Evolutionary conservation across 2,888 invertebrate species (phyloP).

Genomic region (Tortrix viridana): DNA sequence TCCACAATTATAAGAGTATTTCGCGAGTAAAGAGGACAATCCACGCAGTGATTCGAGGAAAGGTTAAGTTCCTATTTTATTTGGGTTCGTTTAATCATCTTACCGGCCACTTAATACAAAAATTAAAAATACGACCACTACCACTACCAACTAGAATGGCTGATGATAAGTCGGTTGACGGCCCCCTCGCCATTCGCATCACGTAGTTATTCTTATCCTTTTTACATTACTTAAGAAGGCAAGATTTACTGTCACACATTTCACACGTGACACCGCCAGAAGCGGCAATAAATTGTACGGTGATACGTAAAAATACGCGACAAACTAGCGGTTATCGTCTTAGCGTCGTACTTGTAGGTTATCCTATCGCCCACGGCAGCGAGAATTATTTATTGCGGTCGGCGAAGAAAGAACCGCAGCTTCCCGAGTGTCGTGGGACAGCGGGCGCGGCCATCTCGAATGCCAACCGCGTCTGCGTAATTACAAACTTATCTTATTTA

Average conservation of each 20-base stretch:
- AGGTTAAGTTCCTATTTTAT: too few species aligned
- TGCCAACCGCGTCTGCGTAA: constrained; percentile 73
- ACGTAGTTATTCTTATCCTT: constrained; percentile 59
- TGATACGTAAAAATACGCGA: constrained; percentile 68
- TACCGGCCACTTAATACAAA: too few species aligned
- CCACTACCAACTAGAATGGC: constrained; percentile 5
- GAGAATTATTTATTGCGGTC: constrained; percentile 59
- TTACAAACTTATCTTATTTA: constrained; percentile 64
- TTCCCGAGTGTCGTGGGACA: constrained; percentile 65
- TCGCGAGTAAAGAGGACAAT: too few species aligned
- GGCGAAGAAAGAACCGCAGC: constrained; percentile 65
- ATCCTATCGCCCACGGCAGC: constrained; percentile 47
- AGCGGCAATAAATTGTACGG: constrained; percentile 65
- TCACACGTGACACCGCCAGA: constrained; percentile 64
- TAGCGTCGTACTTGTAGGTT: constrained; percentile 53
- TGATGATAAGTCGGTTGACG: constrained; percentile 14
- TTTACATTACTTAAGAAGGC: constrained; percentile 56
- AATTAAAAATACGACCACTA: too few species aligned
- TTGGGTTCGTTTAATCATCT: too few species aligned
- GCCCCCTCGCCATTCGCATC: constrained; percentile 48
- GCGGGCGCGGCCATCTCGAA: constrained; percentile 60
- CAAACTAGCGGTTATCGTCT: constrained; percentile 66
- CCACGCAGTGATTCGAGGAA: too few species aligned
- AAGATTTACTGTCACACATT: constrained; percentile 56
- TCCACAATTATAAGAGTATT: too few species aligned